Evolutionary conservation across 1,140 invertebrate species (phyloP).

Genomic region (Leucophenga varia): DNA sequence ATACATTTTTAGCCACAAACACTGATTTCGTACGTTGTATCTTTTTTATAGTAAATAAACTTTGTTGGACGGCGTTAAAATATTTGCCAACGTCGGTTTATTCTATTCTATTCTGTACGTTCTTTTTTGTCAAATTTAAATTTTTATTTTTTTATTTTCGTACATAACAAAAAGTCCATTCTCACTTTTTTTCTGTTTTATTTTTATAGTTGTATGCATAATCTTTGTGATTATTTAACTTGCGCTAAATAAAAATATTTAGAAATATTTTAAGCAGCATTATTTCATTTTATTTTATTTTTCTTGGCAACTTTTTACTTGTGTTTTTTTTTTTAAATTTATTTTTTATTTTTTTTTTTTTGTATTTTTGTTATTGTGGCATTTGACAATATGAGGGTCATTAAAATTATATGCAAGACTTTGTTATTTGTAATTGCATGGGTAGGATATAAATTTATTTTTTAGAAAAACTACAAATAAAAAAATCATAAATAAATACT

Average conservation of each 20-base stretch:
- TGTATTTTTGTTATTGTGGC: constrained; percentile 7
- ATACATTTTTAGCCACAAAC: too few species aligned
- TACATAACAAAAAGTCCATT: constrained; percentile 1
- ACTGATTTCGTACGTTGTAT: too few species aligned
- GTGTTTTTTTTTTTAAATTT: constrained; percentile 8
- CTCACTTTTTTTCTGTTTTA: constrained; percentile 12
- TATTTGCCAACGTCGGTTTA: constrained; percentile 34
- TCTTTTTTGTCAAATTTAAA: constrained; percentile 26
- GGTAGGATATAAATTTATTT: too few species aligned
- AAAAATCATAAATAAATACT: too few species aligned
- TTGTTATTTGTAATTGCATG: too few species aligned
- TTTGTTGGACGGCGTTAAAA: constrained; percentile 35
- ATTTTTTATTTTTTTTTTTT: constrained; percentile 10
- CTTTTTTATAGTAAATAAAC: too few species aligned
- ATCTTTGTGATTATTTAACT: constrained; percentile 53
- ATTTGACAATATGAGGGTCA: constrained; percentile 36
- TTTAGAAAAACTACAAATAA: too few species aligned
- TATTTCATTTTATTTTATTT: constrained; percentile 43
- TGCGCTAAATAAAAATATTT: constrained; percentile 53
- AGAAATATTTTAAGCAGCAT: constrained; percentile 44
- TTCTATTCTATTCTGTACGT: constrained; percentile 9
- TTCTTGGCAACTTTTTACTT: constrained; percentile 46
- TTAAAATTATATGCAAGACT: constrained; percentile 36
- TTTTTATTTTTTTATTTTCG: constrained; percentile 18
- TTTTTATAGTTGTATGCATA: constrained; percentile 39